These are phyloP conservation scores for Battus philenor DNA, from an alignment of 1,140 invertebrate species.

Conservation along the genomic window DNA sequence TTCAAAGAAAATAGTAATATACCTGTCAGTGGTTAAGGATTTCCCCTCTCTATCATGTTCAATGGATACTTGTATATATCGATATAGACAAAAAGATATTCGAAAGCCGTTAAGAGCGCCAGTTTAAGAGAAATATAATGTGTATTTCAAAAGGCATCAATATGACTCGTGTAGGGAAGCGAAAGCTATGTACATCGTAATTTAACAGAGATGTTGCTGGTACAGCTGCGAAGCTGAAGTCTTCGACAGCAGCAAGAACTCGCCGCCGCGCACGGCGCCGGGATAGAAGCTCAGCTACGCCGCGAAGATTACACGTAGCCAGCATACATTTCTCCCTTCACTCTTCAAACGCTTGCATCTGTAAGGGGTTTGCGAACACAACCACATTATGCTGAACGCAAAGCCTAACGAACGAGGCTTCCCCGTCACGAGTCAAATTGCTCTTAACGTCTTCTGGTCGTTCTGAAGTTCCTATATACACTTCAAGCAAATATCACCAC, in stretches of 20 bases:
- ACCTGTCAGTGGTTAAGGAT: too few relatives aligned
- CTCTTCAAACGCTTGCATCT: conserved; percentile 67
- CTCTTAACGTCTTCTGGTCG: conserved; percentile 45
- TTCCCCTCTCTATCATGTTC: conserved; percentile 12
- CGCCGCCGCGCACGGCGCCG: conserved; percentile 26
- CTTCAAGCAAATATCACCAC: conserved; percentile 22
- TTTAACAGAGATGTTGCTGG: conserved; percentile 14
- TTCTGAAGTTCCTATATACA: conserved; percentile 15
- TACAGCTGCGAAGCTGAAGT: conserved; percentile 18
- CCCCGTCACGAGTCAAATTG: conserved; percentile 66
- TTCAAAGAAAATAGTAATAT: too few relatives aligned
- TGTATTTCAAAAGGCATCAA: conserved; percentile 27
- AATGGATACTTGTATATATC: conserved; percentile 14
- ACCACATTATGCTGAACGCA: conserved; percentile 73
- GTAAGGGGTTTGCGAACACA: conserved; percentile 72
- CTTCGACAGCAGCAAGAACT: conserved; percentile 22
- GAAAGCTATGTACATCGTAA: conserved; percentile 31
- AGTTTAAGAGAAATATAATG: background rate
- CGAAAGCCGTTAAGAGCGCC: conserved; percentile 51
- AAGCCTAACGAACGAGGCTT: conserved; percentile 59
- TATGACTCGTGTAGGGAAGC: conserved; percentile 68
- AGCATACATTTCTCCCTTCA: conserved; percentile 30
- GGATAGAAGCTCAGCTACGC: conserved; percentile 23
- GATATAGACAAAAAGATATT: conserved; percentile 25
- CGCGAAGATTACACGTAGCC: conserved; percentile 13